Percentiles rank a stretch among this genome's conserved stretches.
Conservation (phyloP, 1,140 invertebrate species). For the Mylabris phalerata region DNA sequence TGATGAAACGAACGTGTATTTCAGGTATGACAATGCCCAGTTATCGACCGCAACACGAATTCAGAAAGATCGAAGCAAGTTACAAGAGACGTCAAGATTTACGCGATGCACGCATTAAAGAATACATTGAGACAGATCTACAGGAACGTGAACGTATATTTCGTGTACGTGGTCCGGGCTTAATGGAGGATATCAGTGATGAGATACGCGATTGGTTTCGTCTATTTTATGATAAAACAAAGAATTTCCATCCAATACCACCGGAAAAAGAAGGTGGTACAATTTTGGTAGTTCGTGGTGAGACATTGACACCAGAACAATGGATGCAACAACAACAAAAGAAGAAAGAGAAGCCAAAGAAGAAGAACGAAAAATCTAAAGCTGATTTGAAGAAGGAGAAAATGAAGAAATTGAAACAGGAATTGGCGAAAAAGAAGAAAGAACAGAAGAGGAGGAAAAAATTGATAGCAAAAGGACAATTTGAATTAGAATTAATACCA, state of each 20-base stretch:
- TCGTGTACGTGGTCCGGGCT: conserved; percentile 47
- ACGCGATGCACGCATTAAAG: conserved; percentile 45
- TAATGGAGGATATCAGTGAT: conserved; percentile 62
- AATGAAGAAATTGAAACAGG: conserved; percentile 35
- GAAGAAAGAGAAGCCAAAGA: conserved; percentile 27
- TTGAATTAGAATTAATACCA: conserved; percentile 38
- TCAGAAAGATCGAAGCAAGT: conserved; percentile 45
- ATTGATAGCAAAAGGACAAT: conserved; percentile 29
- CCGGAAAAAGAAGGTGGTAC: conserved; percentile 47
- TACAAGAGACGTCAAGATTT: conserved; percentile 46
- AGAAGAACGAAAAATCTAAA: conserved; percentile 16
- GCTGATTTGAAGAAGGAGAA: conserved; percentile 23
- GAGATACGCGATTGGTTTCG: conserved; percentile 62
- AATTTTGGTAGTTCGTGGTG: conserved; percentile 46
- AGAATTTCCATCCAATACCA: conserved; percentile 50
- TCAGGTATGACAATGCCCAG: conserved; percentile 32
- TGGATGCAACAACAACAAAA: conserved; percentile 39
- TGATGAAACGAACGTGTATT: not conserved
- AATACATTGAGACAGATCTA: conserved; percentile 46
- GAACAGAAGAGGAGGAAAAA: conserved; percentile 34
- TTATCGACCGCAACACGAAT: conserved; percentile 40
- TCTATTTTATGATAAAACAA: conserved; percentile 48
- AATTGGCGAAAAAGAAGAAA: conserved; percentile 37
- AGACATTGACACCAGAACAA: conserved; percentile 48
- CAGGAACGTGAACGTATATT: conserved; percentile 52